Evolutionary conservation across 2,797 vertebrate genomes (phyloP).

Genomic region (Chromis chromis): DNA sequence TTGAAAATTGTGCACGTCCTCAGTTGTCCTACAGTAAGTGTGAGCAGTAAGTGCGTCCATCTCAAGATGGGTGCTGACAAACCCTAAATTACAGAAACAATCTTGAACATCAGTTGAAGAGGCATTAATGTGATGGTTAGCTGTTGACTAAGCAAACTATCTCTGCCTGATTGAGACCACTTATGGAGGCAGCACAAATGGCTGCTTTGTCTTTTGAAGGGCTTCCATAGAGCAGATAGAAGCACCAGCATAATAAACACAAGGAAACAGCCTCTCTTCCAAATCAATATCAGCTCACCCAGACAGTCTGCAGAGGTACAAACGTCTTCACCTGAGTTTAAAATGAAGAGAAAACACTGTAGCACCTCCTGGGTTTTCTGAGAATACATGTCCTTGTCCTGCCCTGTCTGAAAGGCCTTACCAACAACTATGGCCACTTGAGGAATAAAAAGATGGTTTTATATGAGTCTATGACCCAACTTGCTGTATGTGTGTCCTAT

Average conservation of each 20-base stretch:
- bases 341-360: not conserved
- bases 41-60: not conserved
- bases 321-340: slow-evolving; percentile 9
- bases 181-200: slow-evolving; percentile 15
- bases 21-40: not conserved
- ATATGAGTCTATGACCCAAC: slow-evolving; percentile 22
- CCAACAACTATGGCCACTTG: slow-evolving; percentile 29
- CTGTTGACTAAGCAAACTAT: slow-evolving; percentile 24
- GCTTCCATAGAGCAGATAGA: slow-evolving; percentile 20
- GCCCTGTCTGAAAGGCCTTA: slow-evolving; percentile 21
- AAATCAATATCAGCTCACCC: slow-evolving; percentile 25
- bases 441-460: slow-evolving; percentile 28
- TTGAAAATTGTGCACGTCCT: slow-evolving; percentile 10
- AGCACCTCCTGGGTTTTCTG: slow-evolving; percentile 1
- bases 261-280: not conserved
- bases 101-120: slow-evolving; percentile 29
- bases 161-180: slow-evolving; percentile 36
- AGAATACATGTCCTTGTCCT: slow-evolving; percentile 31
- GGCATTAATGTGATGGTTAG: not conserved
- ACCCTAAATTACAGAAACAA: slow-evolving; percentile 26
- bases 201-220: slow-evolving; percentile 37
- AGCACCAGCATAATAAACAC: slow-evolving; percentile 7
- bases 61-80: slow-evolving; percentile 1
- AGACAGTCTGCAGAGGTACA: not conserved
- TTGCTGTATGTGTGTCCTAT: slow-evolving; percentile 5